Conservation (phyloP, 2,113 vertebrate species). For the Gallinago jamesoni region DNA sequence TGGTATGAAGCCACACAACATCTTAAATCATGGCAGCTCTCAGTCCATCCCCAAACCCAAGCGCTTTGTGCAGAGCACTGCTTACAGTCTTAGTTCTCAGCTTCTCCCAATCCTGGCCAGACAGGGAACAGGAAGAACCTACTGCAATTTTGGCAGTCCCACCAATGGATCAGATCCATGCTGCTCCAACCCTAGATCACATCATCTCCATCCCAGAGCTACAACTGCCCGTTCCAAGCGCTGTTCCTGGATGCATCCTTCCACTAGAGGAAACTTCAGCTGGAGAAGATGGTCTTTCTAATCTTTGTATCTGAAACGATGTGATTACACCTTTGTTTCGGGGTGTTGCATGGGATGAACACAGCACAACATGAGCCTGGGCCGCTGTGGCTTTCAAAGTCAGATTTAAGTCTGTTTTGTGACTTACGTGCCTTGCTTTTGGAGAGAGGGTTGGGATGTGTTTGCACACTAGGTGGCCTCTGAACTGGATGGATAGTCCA, state of each 20-base stretch:
- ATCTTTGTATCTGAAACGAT: background rate
- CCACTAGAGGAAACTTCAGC: background rate
- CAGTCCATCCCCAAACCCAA: background rate
- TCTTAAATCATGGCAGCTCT: background rate
- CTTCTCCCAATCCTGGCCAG: background rate
- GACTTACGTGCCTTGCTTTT: background rate
- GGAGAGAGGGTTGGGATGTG: background rate
- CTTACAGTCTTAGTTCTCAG: background rate
- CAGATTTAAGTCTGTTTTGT: background rate
- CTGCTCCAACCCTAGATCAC: background rate
- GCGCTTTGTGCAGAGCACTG: background rate
- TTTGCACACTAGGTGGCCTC: background rate
- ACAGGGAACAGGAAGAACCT: background rate
- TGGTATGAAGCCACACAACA: background rate
- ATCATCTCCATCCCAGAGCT: background rate
- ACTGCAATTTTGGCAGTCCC: background rate
- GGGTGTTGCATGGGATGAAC: background rate
- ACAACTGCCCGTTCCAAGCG: fast-evolving
- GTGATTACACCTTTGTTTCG: fast-evolving
- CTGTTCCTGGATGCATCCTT: background rate
- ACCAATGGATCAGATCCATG: fast-evolving
- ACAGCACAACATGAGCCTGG: fast-evolving
- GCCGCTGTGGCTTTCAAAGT: background rate
- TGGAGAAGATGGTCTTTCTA: background rate
- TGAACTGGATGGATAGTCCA: background rate